These are phyloP conservation scores for Drosophila pseudotakahashii DNA, from an alignment of 2,888 invertebrate species.

Conservation along the genomic window DNA sequence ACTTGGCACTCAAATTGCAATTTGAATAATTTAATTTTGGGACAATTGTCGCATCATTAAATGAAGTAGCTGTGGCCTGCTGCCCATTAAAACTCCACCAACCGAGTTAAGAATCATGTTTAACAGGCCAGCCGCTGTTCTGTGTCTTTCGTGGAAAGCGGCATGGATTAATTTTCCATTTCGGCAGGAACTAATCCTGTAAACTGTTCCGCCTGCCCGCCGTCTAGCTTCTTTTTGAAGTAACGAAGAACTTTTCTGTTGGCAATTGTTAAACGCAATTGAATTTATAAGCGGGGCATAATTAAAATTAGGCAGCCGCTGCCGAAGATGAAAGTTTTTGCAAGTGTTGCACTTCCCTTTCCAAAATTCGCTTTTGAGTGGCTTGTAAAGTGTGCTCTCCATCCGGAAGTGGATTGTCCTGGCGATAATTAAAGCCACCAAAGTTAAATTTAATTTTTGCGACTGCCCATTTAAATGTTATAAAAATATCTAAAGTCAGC, in stretches of 20 bases:
- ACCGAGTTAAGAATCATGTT: conserved; percentile 33
- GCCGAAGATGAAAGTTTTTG: conserved; percentile 61
- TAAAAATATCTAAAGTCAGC: too few species aligned
- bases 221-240: conserved; percentile 41
- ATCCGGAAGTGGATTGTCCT: conserved; percentile 47
- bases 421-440: conserved; percentile 1
- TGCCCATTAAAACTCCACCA: conserved; percentile 32
- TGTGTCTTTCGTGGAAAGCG: conserved; percentile 40
- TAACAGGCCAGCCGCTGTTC: conserved; percentile 17
- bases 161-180: conserved; percentile 75
- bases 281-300: conserved; percentile 78
- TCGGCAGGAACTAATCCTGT: conserved; percentile 68
- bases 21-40: conserved; percentile 70
- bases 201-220: conserved; percentile 59
- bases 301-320: conserved; percentile 75
- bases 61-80: conserved; percentile 47
- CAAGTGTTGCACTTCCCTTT: conserved; percentile 64
- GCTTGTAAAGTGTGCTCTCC: conserved; percentile 20
- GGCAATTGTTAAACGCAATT: conserved; percentile 79
- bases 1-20: conserved; percentile 45
- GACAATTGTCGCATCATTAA: conserved; percentile 68
- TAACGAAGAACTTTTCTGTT: conserved; percentile 52
- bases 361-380: conserved; percentile 40
- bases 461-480: too few species aligned
- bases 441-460: not conserved